Conservation (phyloP, 2,113 vertebrate genomes). For the Pycnonotus jocosus region DNA sequence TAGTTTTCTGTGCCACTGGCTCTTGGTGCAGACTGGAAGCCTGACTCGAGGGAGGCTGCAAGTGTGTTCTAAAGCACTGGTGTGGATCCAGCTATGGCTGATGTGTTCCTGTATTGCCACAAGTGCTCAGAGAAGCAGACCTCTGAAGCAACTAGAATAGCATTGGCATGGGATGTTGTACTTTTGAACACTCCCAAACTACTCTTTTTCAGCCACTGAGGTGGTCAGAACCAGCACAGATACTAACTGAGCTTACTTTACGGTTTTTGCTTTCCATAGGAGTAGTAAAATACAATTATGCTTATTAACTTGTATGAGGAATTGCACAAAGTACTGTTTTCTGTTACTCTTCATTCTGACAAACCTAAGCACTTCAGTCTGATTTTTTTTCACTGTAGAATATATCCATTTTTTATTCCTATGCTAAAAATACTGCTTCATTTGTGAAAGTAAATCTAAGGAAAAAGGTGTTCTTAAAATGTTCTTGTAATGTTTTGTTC, state of each 20-base stretch:
- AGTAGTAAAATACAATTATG: background rate
- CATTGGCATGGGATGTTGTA: background rate
- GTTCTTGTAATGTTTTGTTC: background rate
- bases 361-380: background rate
- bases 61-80: accelerated
- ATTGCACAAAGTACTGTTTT: background rate
- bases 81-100: background rate
- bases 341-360: background rate
- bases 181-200: background rate
- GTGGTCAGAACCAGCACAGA: background rate
- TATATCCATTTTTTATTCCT: background rate
- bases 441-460: background rate
- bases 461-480: background rate
- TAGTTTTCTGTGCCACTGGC: background rate
- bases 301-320: background rate
- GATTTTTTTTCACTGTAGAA: background rate
- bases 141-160: background rate
- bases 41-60: background rate
- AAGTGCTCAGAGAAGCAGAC: background rate
- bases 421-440: background rate
- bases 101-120: background rate
- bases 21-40: background rate
- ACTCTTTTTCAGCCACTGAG: background rate
- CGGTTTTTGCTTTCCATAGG: background rate
- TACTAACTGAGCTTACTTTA: background rate